Evolutionary conservation across 2,113 vertebrate species (phyloP).

Genomic region (Talpa occidentalis): DNA sequence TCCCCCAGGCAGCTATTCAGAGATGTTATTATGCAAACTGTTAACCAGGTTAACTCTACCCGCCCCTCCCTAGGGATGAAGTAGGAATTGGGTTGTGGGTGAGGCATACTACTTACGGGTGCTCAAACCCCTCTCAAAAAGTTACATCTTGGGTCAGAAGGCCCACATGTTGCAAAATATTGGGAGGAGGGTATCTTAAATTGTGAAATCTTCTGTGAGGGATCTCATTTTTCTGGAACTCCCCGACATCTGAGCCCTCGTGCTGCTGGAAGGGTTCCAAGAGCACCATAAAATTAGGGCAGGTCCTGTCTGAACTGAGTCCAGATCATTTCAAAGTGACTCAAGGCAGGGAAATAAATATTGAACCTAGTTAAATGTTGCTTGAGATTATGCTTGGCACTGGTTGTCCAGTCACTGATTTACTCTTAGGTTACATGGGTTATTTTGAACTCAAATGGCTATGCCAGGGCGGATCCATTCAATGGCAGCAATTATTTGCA

Average conservation of each 20-base stretch:
- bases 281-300: constrained; percentile 79
- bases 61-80: background rate
- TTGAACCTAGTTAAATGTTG: constrained; percentile 83
- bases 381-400: constrained; percentile 84
- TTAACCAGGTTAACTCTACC: constrained; percentile 29
- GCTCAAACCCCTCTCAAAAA: constrained; percentile 43
- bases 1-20: background rate
- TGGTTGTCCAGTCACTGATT: constrained; percentile 78
- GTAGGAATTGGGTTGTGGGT: background rate
- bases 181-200: constrained; percentile 51
- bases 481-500: constrained; percentile 78
- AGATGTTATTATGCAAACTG: background rate
- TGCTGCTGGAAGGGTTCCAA: constrained; percentile 74
- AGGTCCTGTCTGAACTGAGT: constrained; percentile 75
- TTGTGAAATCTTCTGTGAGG: constrained; percentile 74
- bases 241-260: constrained; percentile 74
- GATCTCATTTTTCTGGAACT: constrained; percentile 80
- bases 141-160: background rate
- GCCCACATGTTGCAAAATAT: constrained; percentile 63
- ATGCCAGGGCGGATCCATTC: constrained; percentile 75
- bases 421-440: constrained; percentile 80
- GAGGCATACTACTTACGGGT: background rate
- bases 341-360: constrained; percentile 81
- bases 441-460: constrained; percentile 80
- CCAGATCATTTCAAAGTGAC: constrained; percentile 83